Evolutionary conservation across 1,140 invertebrate species (phyloP).

Genomic region (Chrysopa pallens): DNA sequence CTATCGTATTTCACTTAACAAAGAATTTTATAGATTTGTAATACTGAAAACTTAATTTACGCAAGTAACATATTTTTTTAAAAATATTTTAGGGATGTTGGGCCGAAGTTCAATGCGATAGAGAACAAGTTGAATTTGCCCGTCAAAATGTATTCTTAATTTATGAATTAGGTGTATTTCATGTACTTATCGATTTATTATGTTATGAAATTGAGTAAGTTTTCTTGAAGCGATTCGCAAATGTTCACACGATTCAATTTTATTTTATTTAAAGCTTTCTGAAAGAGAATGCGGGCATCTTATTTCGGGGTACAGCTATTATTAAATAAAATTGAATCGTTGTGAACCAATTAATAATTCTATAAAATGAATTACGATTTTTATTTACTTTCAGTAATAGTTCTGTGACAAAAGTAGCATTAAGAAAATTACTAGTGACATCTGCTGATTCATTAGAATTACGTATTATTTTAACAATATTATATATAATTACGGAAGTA

Average conservation of each 20-base stretch:
- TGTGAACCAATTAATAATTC: too few relatives aligned
- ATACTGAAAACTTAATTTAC: too few relatives aligned
- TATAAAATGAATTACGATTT: too few relatives aligned
- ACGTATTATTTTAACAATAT: conserved; percentile 75
- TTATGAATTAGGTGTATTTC: conserved; percentile 76
- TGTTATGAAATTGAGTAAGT: conserved; percentile 85
- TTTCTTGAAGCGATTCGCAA: background rate
- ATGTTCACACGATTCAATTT: too few relatives aligned
- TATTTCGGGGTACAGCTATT: too few relatives aligned
- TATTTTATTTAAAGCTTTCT: too few relatives aligned
- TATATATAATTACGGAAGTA: conserved; percentile 89
- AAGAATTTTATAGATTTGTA: too few relatives aligned
- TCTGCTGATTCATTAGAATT: conserved; percentile 83
- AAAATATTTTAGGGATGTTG: conserved; percentile 60
- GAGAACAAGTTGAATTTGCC: conserved; percentile 68
- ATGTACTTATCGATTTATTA: conserved; percentile 76
- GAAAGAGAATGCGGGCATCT: too few relatives aligned
- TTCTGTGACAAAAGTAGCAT: conserved; percentile 50
- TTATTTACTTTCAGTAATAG: conserved; percentile 37
- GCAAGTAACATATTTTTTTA: too few relatives aligned
- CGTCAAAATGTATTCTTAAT: conserved; percentile 71
- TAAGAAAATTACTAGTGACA: conserved; percentile 76
- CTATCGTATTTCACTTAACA: too few relatives aligned
- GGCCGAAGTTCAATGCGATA: conserved; percentile 80
- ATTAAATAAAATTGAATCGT: too few relatives aligned